Evolutionary conservation across 2,888 invertebrate genomes (phyloP), one percentile per base, ranked within the genome.

Genomic region (Exocentrus adspersus): DNA sequence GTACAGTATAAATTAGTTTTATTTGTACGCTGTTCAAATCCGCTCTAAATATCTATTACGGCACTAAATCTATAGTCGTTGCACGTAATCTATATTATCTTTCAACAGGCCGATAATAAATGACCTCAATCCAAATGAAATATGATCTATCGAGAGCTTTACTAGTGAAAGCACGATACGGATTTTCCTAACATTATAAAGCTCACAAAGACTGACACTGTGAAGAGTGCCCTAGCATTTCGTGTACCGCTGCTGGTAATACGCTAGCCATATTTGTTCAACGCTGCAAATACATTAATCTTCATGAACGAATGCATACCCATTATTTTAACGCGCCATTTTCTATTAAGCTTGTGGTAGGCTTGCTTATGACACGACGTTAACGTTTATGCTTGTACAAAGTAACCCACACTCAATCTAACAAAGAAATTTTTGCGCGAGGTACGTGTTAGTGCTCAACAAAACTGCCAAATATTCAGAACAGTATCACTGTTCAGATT

Each of bases 71-170:
- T 67, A 58, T 60, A 75, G 69, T 72, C 74, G 67, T 64, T 64
- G 70, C 75, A 75, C 75, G 75, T 74, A 74, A 75, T 75, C 75
- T 75, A 72, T 75, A 75, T 74, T 74, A 75, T 75, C 74, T 75
- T 75, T 75, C 75, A 75, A 72, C 74, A 71, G 71, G 64, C 61
- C 62, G 70, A 72, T 75, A 74, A 75, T 73, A 74, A 75, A 75
- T 73, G 72, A 68, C 70, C 70, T 61, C 67, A 72, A 71, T 73
- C 69, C 65, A 61, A 58, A 66, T 75, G 74, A 75, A 71, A 71
- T 74, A 74, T 74, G 52, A 65, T 62, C 63, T 61, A 69, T 69
- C 57, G 65, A 67, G 60, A 59, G 68, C 58, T 60, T 57, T 65
- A 46, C 57, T 51, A 48, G 43, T 37, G 54, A 62, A 66, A 62